Evolutionary conservation across 2,113 vertebrate genomes (phyloP), one percentile per base, ranked within the genome.

Genomic region (Cyphomyrus plagiostoma): DNA sequence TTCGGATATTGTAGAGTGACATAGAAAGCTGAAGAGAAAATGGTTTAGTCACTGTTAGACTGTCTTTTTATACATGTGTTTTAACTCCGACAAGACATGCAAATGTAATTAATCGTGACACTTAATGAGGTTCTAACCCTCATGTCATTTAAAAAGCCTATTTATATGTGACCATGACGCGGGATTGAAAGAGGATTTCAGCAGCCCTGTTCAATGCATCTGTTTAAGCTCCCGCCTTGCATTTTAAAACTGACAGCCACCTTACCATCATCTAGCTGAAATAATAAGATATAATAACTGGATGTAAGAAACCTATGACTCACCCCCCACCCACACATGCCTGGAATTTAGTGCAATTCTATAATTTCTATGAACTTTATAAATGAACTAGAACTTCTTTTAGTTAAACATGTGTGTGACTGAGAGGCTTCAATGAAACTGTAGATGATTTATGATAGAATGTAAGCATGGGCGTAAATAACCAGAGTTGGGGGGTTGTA

Each of bases 131-230:
- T 89, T 21, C 56, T 86, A 86, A 85, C 21, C 66, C 21, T 88
- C 86, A 86, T 89, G 89, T 21, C 23, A 82, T 82, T 39, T 94
- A 94, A 53, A 92, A 89, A 94, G 91, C 35, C 70, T 50, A 91
- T 92, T 49, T 19, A 91, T 89, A 10, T 35, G 89, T 91, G 91
- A 11, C 62, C 89, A 89, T 90, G 86, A 89, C 90, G 85, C 89
- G 7, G 21, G 90, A 92, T 77, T 92, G 42, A 46, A 46, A 48
- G 91, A 93, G 93, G 93, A 93, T 93, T 94, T 95, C 89, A 48
- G 89, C 89, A 92, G 56, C 58, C 91, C 90, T 92, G 92, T 95
- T 95, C 95, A 96, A 95, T 96, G 95, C 93, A 96, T 96, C 93
- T 96, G 92, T 91, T 96, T 96, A 96, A 94, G 93, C 90, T 87